Percentiles rank a stretch among this genome's conserved stretches.
Evolutionary conservation across 2,113 vertebrate genomes (phyloP).

Genomic region (Nesoenas mayeri): DNA sequence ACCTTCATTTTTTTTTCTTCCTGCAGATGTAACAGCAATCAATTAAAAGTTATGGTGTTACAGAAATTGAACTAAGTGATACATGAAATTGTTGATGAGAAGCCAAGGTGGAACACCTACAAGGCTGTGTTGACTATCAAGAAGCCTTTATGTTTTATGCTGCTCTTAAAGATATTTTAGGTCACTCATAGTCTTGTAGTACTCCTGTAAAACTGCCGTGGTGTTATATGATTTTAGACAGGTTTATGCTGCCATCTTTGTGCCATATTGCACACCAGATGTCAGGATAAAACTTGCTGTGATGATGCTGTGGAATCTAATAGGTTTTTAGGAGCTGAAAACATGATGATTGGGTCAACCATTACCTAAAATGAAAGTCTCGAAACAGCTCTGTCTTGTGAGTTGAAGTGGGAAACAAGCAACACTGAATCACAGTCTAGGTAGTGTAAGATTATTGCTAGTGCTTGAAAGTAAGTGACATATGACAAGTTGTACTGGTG

Average conservation of each 20-base stretch:
- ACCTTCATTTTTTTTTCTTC: neutral
- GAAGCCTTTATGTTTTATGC: neutral
- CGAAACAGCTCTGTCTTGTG: neutral
- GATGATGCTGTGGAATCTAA: neutral
- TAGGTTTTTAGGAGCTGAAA: neutral
- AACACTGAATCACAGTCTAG: neutral
- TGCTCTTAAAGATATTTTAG: neutral
- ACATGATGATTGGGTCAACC: neutral
- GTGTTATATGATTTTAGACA: neutral
- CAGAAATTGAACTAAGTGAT: neutral
- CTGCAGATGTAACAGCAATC: neutral
- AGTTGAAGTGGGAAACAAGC: neutral
- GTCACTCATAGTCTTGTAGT: neutral
- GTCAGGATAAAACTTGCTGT: neutral
- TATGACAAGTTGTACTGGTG: accelerated
- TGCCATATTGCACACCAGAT: neutral
- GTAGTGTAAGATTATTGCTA: neutral
- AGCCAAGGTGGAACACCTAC: neutral
- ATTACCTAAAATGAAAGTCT: neutral
- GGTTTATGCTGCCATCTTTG: neutral
- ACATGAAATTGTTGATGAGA: neutral
- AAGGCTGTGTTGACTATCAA: neutral
- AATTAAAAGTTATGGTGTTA: neutral
- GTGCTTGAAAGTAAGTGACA: neutral
- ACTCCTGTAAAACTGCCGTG: neutral